These are phyloP conservation scores for Platycheirus rosarum DNA, from an alignment of 2,888 invertebrate species.

Conservation along the genomic window DNA sequence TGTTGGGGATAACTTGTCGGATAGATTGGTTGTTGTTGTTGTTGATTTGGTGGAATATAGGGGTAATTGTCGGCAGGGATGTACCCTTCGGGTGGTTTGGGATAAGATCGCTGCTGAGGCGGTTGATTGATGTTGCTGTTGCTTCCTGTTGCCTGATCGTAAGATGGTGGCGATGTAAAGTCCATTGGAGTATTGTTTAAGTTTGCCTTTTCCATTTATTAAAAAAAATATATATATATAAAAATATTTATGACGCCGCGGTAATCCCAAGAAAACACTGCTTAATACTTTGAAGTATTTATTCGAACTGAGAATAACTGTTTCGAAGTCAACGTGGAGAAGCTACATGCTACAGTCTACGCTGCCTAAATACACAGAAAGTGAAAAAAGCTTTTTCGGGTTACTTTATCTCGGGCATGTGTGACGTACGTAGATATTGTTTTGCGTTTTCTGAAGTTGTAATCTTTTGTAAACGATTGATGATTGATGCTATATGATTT, in stretches of 20 bases:
- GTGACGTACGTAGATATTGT: slow-evolving; percentile 18
- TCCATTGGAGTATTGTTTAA: slow-evolving; percentile 47
- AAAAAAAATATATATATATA: neutral
- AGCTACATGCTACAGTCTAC: too few species aligned
- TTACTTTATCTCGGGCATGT: neutral
- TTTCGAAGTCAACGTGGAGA: neutral
- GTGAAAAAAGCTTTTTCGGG: slow-evolving; percentile 14
- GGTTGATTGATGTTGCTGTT: slow-evolving; percentile 8
- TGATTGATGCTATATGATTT: too few species aligned
- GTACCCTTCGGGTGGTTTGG: slow-evolving; percentile 57
- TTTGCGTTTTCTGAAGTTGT: neutral
- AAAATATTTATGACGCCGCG: neutral
- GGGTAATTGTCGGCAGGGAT: slow-evolving; percentile 57
- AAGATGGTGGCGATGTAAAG: slow-evolving; percentile 77
- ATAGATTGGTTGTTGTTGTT: slow-evolving; percentile 40
- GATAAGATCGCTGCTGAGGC: slow-evolving; percentile 48
- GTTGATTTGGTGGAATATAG: slow-evolving; percentile 2
- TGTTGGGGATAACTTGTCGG: slow-evolving; percentile 35
- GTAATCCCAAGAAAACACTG: neutral
- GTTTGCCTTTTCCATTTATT: slow-evolving; percentile 48
- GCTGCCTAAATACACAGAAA: too few species aligned
- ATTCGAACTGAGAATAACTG: slow-evolving; percentile 44
- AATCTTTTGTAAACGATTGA: neutral
- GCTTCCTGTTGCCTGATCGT: slow-evolving; percentile 78
- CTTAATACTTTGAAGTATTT: slow-evolving; percentile 1